Conservation (phyloP, 2,888 invertebrate genomes). For the Hirtodrosophila duncani region DNA sequence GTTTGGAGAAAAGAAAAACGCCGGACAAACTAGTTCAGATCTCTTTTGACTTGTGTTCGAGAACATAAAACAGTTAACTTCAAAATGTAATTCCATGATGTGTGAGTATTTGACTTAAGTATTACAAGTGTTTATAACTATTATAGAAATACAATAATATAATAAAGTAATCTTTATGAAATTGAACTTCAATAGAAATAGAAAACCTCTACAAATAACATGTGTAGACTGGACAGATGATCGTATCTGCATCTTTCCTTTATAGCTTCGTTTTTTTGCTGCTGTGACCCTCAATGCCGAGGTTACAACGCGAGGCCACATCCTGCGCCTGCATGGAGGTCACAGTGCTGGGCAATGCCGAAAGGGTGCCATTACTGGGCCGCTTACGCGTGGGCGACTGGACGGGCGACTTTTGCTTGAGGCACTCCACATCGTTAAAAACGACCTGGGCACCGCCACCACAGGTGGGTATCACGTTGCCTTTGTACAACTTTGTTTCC, state of each 20-base stretch:
- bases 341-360: slow-evolving; percentile 55
- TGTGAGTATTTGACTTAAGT: slow-evolving; percentile 19
- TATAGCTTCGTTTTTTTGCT: slow-evolving; percentile 76
- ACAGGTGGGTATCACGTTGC: slow-evolving; percentile 94
- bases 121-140: slow-evolving; percentile 9
- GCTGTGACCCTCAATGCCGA: slow-evolving; percentile 78
- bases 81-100: slow-evolving; percentile 23
- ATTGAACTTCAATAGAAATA: too few species aligned
- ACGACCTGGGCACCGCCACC: slow-evolving; percentile 97
- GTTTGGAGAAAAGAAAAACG: too few species aligned
- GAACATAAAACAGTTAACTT: slow-evolving; percentile 46
- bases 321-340: slow-evolving; percentile 69
- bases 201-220: too few species aligned
- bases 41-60: background rate
- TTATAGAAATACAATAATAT: too few species aligned
- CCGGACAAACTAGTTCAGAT: too few species aligned
- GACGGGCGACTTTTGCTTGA: slow-evolving; percentile 89
- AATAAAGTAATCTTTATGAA: too few species aligned
- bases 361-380: slow-evolving; percentile 64
- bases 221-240: background rate
- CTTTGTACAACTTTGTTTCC: slow-evolving; percentile 95
- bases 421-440: slow-evolving; percentile 94
- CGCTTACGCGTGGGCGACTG: slow-evolving; percentile 78
- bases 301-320: slow-evolving; percentile 75
- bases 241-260: too few species aligned